Evolutionary conservation across 2,888 invertebrate genomes (phyloP).

Genomic region (Periphyllus acericola): DNA sequence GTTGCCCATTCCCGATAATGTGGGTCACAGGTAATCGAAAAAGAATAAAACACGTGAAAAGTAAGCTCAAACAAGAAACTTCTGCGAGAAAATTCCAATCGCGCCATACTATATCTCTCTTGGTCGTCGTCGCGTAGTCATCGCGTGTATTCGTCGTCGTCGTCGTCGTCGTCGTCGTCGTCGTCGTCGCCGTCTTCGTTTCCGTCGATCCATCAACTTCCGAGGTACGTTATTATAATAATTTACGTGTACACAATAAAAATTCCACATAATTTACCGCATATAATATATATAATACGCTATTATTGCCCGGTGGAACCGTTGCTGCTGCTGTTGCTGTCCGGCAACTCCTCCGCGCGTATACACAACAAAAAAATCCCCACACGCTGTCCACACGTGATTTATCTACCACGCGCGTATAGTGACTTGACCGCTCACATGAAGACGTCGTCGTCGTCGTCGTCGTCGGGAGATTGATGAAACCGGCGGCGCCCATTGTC

Average conservation of each 20-base stretch:
- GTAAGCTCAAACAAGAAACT: neutral
- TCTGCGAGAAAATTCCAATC: neutral
- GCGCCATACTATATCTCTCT: neutral
- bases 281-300: too few relatives aligned
- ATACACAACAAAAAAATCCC: neutral
- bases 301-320: too few relatives aligned
- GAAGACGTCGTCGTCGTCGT: neutral
- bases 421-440: neutral
- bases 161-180: neutral
- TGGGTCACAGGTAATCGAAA: neutral
- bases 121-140: neutral
- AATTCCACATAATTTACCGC: neutral
- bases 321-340: too few relatives aligned
- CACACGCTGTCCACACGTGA: neutral
- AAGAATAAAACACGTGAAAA: neutral
- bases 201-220: neutral
- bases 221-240: neutral
- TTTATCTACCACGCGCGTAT: constrained; percentile 10
- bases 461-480: constrained; percentile 22
- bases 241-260: neutral
- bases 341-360: neutral
- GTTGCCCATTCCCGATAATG: too few relatives aligned
- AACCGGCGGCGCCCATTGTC: constrained; percentile 29
- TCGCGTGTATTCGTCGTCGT: too few relatives aligned
- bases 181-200: neutral